Evolutionary conservation across 2,888 invertebrate genomes (phyloP).

Genomic region (Scaptomyza cyrtandrae): DNA sequence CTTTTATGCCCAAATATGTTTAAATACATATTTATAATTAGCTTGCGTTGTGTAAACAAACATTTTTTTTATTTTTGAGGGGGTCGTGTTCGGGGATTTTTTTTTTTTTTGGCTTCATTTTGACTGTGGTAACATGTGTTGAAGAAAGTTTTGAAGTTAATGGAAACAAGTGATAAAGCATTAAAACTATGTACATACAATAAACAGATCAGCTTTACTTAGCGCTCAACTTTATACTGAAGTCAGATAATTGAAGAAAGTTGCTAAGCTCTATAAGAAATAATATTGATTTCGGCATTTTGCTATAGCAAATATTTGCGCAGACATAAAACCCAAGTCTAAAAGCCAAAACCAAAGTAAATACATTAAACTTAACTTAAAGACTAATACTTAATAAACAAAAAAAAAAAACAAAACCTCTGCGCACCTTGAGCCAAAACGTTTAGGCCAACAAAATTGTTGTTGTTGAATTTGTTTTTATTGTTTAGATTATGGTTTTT

Average conservation of each 20-base stretch:
- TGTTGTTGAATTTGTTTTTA: conserved; percentile 51
- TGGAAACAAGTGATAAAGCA: background rate
- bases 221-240: background rate
- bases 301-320: conserved; percentile 35
- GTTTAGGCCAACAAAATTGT: conserved; percentile 37
- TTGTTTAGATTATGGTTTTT: conserved; percentile 46
- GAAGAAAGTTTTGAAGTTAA: background rate
- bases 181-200: background rate
- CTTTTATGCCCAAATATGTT: background rate
- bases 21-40: conserved; percentile 32
- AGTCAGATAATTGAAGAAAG: conserved; percentile 25
- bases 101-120: background rate
- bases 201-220: background rate
- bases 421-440: conserved; percentile 68
- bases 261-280: background rate
- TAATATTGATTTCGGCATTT: conserved; percentile 44
- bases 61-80: background rate
- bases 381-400: conserved; percentile 9
- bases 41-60: conserved; percentile 27
- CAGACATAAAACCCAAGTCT: no score
- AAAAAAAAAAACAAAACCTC: conserved; percentile 1
- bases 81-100: background rate
- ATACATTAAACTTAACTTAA: conserved; percentile 24
- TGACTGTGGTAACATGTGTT: conserved; percentile 1
- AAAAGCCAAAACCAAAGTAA: conserved; percentile 10